Evolutionary conservation across 2,797 vertebrate species (phyloP).

Genomic region (Poeciliopsis gracilis): DNA sequence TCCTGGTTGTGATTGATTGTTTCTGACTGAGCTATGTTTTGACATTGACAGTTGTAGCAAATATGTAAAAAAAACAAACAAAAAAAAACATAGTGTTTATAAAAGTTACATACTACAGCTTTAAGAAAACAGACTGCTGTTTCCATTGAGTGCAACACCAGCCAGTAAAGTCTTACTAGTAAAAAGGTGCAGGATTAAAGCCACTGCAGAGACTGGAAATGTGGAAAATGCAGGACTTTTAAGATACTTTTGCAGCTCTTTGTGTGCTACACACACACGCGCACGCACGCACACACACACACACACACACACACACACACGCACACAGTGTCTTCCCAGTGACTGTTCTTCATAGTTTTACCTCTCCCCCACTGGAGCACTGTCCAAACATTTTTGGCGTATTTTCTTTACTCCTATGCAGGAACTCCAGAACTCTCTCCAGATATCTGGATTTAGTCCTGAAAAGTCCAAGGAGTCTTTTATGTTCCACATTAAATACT

Average conservation of each 20-base stretch:
- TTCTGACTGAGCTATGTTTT: no score
- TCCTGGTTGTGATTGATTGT: no score
- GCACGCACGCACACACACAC: no score
- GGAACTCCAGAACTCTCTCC: conserved; percentile 31
- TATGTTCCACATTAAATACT: not conserved
- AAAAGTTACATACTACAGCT: not conserved
- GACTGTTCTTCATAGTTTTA: conserved; percentile 22
- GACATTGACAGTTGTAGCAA: no score
- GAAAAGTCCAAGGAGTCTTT: conserved; percentile 10
- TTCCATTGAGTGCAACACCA: not conserved
- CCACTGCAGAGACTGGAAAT: not conserved
- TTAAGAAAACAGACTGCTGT: not conserved
- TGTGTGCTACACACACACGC: not conserved
- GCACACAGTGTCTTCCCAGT: conserved; percentile 4
- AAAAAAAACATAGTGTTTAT: no score
- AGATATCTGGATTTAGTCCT: conserved; percentile 28
- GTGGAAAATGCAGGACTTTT: not conserved
- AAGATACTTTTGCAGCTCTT: conserved; percentile 8
- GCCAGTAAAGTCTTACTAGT: not conserved
- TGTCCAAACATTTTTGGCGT: conserved; percentile 43
- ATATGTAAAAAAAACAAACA: no score
- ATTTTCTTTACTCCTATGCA: conserved; percentile 31
- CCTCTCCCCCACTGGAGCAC: conserved; percentile 16
- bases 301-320: no score
- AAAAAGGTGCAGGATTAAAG: not conserved